phyloP scores from a whole-genome alignment of 2,888 invertebrate genomes.

The Rosalia funebris region DNA sequence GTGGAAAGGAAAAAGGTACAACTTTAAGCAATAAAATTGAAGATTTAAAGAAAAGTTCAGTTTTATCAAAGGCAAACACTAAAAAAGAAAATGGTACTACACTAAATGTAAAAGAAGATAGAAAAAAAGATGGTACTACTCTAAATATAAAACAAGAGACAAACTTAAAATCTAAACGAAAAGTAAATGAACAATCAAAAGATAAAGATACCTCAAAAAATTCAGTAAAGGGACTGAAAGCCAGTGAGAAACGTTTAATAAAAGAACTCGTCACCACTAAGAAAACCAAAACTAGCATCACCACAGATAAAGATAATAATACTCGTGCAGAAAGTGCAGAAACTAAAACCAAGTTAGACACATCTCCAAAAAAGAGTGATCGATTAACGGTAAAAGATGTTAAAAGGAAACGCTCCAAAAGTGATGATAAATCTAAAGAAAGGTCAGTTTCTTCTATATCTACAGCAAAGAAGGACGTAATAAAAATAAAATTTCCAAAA shows the following conservation, averaged over 20 bases:
- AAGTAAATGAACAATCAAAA: neutral
- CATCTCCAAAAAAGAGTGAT: neutral
- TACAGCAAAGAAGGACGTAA: conserved; percentile 20
- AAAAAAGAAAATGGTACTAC: no score
- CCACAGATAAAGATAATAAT: neutral
- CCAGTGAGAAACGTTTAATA: no score
- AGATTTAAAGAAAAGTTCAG: neutral
- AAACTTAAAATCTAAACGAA: neutral
- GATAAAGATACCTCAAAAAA: no score
- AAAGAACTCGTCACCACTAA: no score
- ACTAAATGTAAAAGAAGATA: no score
- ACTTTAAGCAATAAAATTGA: neutral
- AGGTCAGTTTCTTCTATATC: neutral
- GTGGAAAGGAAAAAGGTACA: neutral
- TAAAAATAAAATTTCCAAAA: conserved; percentile 26
- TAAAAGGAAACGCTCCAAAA: neutral
- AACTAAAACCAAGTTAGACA: neutral
- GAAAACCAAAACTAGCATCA: neutral
- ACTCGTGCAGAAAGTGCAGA: conserved; percentile 10
- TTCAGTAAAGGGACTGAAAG: neutral
- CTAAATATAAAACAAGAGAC: neutral
- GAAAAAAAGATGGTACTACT: neutral
- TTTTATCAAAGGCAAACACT: no score
- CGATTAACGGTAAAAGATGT: conserved; percentile 14
- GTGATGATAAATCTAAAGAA: neutral